A percentile compares a stretch with the other conserved stretches of the same genome.
Conservation (phyloP, 2,888 invertebrate species). For the Aphodius sticticus region DNA sequence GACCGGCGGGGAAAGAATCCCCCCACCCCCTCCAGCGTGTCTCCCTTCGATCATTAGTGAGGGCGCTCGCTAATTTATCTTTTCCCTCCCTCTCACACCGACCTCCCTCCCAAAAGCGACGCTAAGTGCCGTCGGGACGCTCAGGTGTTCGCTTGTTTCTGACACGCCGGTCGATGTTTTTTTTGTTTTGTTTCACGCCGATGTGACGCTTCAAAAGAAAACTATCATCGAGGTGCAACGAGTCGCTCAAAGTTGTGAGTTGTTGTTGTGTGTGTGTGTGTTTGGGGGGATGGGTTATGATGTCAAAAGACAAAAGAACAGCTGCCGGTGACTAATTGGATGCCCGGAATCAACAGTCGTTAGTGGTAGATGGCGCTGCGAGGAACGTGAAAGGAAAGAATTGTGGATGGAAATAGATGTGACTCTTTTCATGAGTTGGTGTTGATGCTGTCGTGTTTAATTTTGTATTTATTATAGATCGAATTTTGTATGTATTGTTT, state of each 20-base stretch:
- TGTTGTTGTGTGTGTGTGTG: too few species aligned
- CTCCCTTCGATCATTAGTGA: conserved; percentile 16
- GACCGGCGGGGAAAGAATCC: background rate
- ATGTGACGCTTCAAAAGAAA: too few species aligned
- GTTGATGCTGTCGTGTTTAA: too few species aligned
- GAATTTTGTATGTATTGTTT: too few species aligned
- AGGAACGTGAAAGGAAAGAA: too few species aligned
- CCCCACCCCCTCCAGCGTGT: background rate
- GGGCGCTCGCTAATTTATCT: conserved; percentile 18
- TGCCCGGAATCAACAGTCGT: background rate
- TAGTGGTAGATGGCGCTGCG: too few species aligned
- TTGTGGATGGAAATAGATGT: too few species aligned
- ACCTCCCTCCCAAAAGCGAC: too few species aligned
- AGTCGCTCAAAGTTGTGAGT: background rate
- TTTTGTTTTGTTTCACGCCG: too few species aligned
- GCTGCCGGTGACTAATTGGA: conserved; percentile 17
- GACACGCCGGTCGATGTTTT: background rate
- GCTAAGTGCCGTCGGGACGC: background rate
- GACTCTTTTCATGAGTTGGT: too few species aligned
- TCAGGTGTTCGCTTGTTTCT: conserved; percentile 23
- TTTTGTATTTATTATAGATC: too few species aligned
- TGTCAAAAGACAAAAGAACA: conserved; percentile 5
- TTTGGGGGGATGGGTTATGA: background rate
- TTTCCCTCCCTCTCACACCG: background rate
- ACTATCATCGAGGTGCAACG: conserved; percentile 8